Evolutionary conservation across 2,888 invertebrate genomes (phyloP).

Genomic region (Dryobota labecula): DNA sequence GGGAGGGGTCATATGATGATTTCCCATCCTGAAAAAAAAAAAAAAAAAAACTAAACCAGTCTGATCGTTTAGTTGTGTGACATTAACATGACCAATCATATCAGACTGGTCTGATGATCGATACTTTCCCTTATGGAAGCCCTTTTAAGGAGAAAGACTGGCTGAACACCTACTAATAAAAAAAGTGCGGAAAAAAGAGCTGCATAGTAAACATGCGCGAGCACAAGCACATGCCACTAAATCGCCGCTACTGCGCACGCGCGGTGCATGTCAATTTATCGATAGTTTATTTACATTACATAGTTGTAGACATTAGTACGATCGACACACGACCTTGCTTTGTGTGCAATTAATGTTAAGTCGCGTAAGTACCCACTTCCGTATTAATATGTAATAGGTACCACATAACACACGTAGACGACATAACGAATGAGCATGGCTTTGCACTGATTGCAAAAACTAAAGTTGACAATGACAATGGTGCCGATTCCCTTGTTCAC

Average conservation of each 20-base stretch:
- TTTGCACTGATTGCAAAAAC: background rate
- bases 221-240: constrained; percentile 20
- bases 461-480: too few relatives aligned
- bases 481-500: too few relatives aligned
- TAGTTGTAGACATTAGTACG: background rate
- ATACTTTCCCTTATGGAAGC: too few relatives aligned
- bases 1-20: too few relatives aligned
- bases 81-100: background rate
- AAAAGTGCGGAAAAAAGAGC: background rate
- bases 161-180: background rate
- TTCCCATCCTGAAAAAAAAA: too few relatives aligned
- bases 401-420: background rate
- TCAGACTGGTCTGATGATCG: background rate
- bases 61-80: too few relatives aligned
- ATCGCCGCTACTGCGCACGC: background rate
- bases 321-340: constrained; percentile 47
- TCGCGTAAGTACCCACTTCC: constrained; percentile 37
- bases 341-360: constrained; percentile 23
- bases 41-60: too few relatives aligned
- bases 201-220: background rate
- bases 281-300: background rate
- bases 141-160: background rate
- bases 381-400: constrained; percentile 8
- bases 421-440: background rate
- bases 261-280: constrained; percentile 28